Evolutionary conservation across 1,140 invertebrate genomes (phyloP), one percentile per base, ranked within the genome.

Genomic region (Lepidurus packardi): DNA sequence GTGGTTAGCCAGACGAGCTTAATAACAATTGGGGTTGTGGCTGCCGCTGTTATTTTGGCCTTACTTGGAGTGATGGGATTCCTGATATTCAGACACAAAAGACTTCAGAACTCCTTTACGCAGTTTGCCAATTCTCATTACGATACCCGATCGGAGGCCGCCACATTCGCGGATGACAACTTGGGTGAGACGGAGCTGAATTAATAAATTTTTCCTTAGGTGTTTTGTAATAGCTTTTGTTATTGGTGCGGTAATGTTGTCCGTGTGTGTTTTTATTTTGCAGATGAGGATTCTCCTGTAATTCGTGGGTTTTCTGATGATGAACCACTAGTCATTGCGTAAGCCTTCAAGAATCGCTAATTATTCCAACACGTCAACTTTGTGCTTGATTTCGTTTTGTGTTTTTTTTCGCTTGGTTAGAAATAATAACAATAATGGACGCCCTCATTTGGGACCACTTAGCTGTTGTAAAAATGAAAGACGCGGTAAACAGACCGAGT

Each of bases 281-380:
- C 92, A 83, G 93, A 95, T 82, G 93, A 95, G 84, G 93, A 95
- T 82, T 91, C 91, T 81, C 94, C 94, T 16, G 90, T 92, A 82
- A 95, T 96, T 82, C 89, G 91, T 85, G 94, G 94, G 34, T 96
- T 96, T 85, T 94, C 94, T 0, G 95, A 97, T 84, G 94, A 96
- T 85, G 95, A 97, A 85, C 95, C 95, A 75, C 86, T 97, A 80
- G 94, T 97, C 80, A 92, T 96, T 85, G 93, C 94, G 80, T 96
- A 87, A 87, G 75, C 34, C 43, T 21, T 41, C 34, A 73, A 79
- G 53, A 9, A 65, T 16, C 53, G 53, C 21, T 65, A 65, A 34
- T 34, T 65, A 65, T 65, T 65, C 45, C 21, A 43, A 13, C 13
- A 77, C 21, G 42, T 47, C n/a, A 77, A 45, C 24, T 21, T 75